Evolutionary conservation across 2,797 vertebrate genomes (phyloP).

Genomic region (Synaphobranchus kaupii): DNA sequence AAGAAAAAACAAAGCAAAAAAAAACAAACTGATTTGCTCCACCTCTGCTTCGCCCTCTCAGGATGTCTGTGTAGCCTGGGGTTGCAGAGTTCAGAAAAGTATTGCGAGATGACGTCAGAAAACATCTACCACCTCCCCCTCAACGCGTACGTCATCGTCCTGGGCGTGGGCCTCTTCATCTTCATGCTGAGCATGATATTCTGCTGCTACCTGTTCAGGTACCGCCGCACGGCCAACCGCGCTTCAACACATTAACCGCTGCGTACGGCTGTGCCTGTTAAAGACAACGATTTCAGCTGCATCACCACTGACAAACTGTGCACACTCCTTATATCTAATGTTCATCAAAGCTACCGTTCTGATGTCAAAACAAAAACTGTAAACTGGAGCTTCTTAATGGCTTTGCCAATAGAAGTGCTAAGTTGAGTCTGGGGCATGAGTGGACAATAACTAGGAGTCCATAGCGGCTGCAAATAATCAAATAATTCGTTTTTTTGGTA

Average conservation of each 20-base stretch:
- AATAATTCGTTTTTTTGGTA: neutral
- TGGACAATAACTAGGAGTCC: neutral
- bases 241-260: neutral
- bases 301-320: neutral
- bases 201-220: constrained; percentile 86
- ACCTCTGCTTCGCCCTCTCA: constrained; percentile 44
- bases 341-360: neutral
- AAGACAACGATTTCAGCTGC: neutral
- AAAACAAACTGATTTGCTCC: neutral
- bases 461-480: neutral
- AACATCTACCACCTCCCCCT: constrained; percentile 76
- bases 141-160: constrained; percentile 80
- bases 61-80: constrained; percentile 78
- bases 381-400: neutral
- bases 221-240: neutral
- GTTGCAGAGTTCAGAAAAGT: constrained; percentile 71
- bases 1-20: neutral
- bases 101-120: constrained; percentile 78
- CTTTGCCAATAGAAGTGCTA: neutral
- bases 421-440: neutral
- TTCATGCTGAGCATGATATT: constrained; percentile 85
- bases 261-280: neutral
- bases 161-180: constrained; percentile 82
- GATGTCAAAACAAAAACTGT: neutral
- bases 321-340: neutral